A percentile compares a stretch with the other conserved stretches of the same genome.
These are phyloP conservation scores for Halictus rubicundus DNA, from an alignment of 1,140 invertebrate genomes.

Conservation along the genomic window DNA sequence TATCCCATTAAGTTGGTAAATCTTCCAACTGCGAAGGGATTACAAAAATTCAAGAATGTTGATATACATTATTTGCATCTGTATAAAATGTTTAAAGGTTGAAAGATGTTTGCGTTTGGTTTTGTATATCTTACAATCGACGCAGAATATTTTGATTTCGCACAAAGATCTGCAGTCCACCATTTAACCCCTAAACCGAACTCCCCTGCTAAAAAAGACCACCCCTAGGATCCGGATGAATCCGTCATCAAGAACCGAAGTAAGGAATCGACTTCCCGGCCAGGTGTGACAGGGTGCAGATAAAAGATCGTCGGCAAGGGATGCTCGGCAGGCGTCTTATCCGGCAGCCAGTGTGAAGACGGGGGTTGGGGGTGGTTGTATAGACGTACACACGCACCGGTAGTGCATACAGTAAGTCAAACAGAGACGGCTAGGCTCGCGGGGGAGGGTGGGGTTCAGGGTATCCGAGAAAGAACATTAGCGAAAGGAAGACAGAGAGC, in stretches of 20 bases:
- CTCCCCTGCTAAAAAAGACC: too few species aligned
- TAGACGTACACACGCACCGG: conserved; percentile 12
- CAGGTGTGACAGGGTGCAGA: conserved; percentile 9
- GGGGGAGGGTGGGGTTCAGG: not conserved
- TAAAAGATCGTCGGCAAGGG: conserved; percentile 39
- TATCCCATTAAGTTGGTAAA: too few species aligned
- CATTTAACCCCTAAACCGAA: too few species aligned
- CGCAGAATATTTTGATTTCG: too few species aligned
- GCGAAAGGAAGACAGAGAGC: conserved; percentile 38
- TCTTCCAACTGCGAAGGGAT: too few species aligned
- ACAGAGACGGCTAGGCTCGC: conserved; percentile 19
- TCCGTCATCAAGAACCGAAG: not conserved
- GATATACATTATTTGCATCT: too few species aligned
- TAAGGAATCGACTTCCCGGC: not conserved
- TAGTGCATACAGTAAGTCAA: conserved; percentile 14
- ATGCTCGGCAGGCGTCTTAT: conserved; percentile 58
- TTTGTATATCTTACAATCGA: too few species aligned
- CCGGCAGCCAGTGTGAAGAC: conserved; percentile 53
- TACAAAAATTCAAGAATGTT: too few species aligned
- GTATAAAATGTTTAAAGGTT: too few species aligned
- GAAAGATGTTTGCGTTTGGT: too few species aligned
- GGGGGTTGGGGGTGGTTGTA: conserved; percentile 23
- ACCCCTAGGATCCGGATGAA: not conserved
- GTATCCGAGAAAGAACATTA: conserved; percentile 40
- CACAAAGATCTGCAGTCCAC: too few species aligned